phyloP scores from a whole-genome alignment of 2,888 invertebrate genomes.

The Trachelus iudaicus region DNA sequence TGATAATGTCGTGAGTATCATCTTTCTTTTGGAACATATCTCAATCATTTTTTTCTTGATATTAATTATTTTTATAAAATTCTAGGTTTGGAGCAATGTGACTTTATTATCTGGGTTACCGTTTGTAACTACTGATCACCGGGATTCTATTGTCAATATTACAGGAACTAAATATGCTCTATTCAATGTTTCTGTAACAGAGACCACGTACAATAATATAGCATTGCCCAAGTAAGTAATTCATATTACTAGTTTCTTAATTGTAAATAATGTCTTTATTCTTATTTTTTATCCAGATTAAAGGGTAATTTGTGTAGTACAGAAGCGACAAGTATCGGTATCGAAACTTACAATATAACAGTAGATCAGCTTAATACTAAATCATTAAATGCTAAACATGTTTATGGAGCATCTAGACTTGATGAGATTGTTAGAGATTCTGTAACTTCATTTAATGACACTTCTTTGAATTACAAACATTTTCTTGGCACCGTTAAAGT shows the following conservation, averaged over 20 bases:
- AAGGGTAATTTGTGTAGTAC: slow-evolving; percentile 34
- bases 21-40: background rate
- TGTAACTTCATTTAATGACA: slow-evolving; percentile 15
- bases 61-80: slow-evolving; percentile 44
- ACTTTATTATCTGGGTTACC: slow-evolving; percentile 63
- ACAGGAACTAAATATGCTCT: slow-evolving; percentile 67
- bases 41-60: slow-evolving; percentile 8
- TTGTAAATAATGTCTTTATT: background rate
- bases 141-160: slow-evolving; percentile 63
- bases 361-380: slow-evolving; percentile 33
- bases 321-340: slow-evolving; percentile 29
- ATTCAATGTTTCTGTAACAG: slow-evolving; percentile 54
- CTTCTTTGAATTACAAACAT: slow-evolving; percentile 7
- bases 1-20: slow-evolving; percentile 54
- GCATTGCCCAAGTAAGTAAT: slow-evolving; percentile 36
- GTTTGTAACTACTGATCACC: slow-evolving; percentile 56
- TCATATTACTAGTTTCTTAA: slow-evolving; percentile 5
- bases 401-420: slow-evolving; percentile 38
- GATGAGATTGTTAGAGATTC: slow-evolving; percentile 28
- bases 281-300: slow-evolving; percentile 33
- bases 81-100: slow-evolving; percentile 65
- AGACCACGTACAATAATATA: slow-evolving; percentile 28
- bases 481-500: slow-evolving; percentile 12
- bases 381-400: slow-evolving; percentile 29
- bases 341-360: slow-evolving; percentile 41